Conservation (phyloP, 1,140 invertebrate genomes). For the Stenopsyche tienmushanensis region DNA sequence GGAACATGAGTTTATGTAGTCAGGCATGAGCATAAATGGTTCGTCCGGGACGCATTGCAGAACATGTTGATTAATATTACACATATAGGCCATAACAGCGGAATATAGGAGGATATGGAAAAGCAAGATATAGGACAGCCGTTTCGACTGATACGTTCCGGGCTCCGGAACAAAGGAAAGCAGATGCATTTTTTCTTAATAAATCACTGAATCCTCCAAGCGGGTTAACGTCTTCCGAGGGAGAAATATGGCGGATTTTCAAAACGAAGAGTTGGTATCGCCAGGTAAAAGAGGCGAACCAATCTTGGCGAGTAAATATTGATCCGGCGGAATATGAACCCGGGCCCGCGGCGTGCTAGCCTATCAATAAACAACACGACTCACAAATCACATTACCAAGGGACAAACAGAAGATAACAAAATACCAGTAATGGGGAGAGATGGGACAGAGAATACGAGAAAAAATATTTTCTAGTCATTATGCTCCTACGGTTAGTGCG, state of each 20-base stretch:
- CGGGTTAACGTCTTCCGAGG: neutral
- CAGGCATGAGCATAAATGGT: too few species aligned
- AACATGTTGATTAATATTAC: too few species aligned
- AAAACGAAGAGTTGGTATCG: neutral
- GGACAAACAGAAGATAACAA: constrained; percentile 28
- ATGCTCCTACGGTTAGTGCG: too few species aligned
- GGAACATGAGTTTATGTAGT: too few species aligned
- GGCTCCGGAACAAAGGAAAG: neutral
- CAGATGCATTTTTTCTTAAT: neutral
- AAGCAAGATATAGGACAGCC: too few species aligned
- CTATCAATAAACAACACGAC: constrained; percentile 27
- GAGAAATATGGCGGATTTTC: neutral
- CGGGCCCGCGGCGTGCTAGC: constrained; percentile 20
- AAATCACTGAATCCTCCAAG: neutral
- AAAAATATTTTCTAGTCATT: too few species aligned
- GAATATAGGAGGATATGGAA: too few species aligned
- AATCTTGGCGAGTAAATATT: constrained; percentile 24
- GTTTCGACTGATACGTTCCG: too few species aligned
- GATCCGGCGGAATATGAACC: constrained; percentile 22
- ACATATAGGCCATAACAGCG: too few species aligned
- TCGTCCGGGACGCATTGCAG: too few species aligned
- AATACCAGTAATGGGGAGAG: constrained; percentile 23
- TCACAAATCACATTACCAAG: constrained; percentile 27
- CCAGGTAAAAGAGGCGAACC: constrained; percentile 9
- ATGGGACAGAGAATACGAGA: constrained; percentile 18